A percentile compares a stretch with the other conserved stretches of the same genome.
Conservation (phyloP, 2,888 invertebrate species). For the Lissocephala sabroskyi region DNA sequence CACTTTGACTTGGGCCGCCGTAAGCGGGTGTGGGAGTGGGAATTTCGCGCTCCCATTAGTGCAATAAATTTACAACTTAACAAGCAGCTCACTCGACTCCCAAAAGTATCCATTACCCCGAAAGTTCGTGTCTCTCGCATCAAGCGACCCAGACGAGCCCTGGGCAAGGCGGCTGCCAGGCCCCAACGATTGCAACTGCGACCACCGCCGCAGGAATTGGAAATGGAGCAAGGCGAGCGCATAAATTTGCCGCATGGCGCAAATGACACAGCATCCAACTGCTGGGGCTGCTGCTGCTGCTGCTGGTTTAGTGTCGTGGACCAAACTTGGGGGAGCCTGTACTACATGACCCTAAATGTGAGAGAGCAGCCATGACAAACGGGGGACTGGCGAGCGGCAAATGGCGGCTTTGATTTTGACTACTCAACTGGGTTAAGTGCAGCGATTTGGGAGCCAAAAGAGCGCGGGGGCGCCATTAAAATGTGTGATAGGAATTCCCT, state of each 20-base stretch:
- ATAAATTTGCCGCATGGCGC: conserved; percentile 4
- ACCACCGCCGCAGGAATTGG: background rate
- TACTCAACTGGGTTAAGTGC: conserved; percentile 17
- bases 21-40: too few species aligned
- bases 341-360: conserved; percentile 57
- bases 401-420: too few species aligned
- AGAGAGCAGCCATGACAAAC: too few species aligned
- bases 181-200: too few species aligned
- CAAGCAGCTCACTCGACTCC: conserved; percentile 13
- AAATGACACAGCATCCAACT: background rate
- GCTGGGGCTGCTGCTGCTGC: background rate
- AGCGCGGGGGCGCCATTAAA: too few species aligned
- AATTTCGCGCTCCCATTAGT: conserved; percentile 20
- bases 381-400: too few species aligned
- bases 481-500: too few species aligned
- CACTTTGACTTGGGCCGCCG: background rate
- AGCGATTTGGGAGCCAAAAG: too few species aligned
- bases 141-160: too few species aligned
- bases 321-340: conserved; percentile 39
- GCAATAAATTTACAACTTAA: conserved; percentile 48
- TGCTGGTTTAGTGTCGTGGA: background rate
- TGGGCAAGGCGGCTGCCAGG: too few species aligned
- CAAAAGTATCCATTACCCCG: conserved; percentile 3
- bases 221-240: background rate
- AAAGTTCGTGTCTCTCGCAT: too few species aligned